Base-by-base conservation (phyloP, 35 echinoderm and acorn worm species). In the Hemicentrotus pulcherrimus region DNA sequence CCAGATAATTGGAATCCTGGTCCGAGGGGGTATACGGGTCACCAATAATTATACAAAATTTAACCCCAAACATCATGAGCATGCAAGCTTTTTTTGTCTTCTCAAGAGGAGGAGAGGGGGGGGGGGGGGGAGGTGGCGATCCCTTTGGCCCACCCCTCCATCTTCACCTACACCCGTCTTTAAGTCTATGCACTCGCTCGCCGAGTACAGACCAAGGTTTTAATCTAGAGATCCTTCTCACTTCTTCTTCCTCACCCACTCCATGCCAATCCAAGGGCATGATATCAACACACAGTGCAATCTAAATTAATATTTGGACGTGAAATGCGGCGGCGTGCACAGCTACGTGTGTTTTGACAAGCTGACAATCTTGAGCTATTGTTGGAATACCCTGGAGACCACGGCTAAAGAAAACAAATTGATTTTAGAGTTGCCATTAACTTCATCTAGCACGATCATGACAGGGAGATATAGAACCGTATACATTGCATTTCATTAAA, bases 311-410 rank as follows among this genome's bases (percentile, higher is more conserved):
- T 90, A 90, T 33, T 45, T 35, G 88, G 88, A 33, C 4, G 9
- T 90, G 32, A 32, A 41, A 90, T 90, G 32, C 32, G 32, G 10
- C 88, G 32, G 31, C 4, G 88, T 32, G 32, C 88, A 47, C 3
- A 47, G 18, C 88, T 33, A 90, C 19, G 31, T 90, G 31, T 90
- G 88, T 90, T 90, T 90, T 45, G 88, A 90, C 88, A 90, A 47
- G 32, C 88, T 47, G 88, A 33, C 46, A 45, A 30, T 22, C 6
- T 6, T 90, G 31, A 18, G 88, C 88, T 90, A 90, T 90, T 90
- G 88, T 90, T 45, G 19, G 88, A 28, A 78, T 33, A 90, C 88
- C 46, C 31, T 7, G 32, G 88, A 90, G 88, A 47, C 88, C 12
- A 47, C 7, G 32, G 32, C 7, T 7, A 45, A 90, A 90, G 88